Conservation (phyloP, 1,140 invertebrate genomes). For the Schmidtea mediterranea region DNA sequence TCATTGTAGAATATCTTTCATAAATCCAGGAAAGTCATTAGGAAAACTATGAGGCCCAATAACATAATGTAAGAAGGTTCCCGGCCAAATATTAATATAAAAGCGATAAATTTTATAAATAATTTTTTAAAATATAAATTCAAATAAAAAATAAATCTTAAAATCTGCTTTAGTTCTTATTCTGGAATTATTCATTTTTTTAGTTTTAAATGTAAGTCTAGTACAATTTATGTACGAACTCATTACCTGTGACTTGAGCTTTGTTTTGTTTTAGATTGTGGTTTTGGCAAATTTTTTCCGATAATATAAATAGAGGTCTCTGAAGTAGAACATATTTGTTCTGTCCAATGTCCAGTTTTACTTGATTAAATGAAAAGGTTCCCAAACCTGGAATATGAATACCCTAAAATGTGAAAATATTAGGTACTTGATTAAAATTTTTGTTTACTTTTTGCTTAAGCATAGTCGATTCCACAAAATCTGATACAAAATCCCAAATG, state of each 20-base stretch:
- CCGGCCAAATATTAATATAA: no score
- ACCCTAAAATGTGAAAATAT: conserved; percentile 14
- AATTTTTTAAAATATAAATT: no score
- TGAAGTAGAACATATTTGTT: conserved; percentile 23
- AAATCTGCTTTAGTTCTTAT: no score
- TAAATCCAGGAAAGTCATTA: no score
- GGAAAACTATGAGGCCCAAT: no score
- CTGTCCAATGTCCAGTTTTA: conserved; percentile 22
- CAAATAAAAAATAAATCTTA: no score
- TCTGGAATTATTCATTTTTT: no score
- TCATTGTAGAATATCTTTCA: no score
- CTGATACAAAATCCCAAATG: conserved; percentile 23
- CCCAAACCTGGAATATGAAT: conserved; percentile 20
- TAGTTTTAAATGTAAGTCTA: no score
- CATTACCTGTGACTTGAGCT: conserved; percentile 21
- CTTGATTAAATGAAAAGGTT: conserved; percentile 22
- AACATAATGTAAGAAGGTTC: no score
- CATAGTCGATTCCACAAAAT: conserved; percentile 23
- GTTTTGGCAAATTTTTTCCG: conserved; percentile 23
- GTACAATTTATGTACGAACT: no score
- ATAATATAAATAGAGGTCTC: conserved; percentile 23
- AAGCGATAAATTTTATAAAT: no score
- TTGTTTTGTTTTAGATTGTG: conserved; percentile 19
- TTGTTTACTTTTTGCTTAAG: conserved; percentile 18
- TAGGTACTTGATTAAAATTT: background rate